These are phyloP conservation scores for Malacoraja senta DNA, from an alignment of 2,797 vertebrate genomes.

Conservation along the genomic window DNA sequence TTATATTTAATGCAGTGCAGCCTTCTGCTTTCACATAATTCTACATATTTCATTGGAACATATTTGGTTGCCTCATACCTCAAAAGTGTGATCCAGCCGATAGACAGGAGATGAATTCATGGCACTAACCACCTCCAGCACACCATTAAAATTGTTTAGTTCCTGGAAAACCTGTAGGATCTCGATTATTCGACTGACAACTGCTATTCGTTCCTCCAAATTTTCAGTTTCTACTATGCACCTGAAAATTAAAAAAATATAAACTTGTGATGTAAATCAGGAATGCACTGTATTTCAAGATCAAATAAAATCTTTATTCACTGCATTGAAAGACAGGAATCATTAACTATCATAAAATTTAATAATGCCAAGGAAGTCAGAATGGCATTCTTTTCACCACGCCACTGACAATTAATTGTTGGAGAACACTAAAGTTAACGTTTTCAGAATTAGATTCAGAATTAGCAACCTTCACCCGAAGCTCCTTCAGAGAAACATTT, in stretches of 20 bases:
- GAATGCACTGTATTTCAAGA: neutral
- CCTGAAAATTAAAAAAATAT: constrained; percentile 55
- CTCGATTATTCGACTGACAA: constrained; percentile 88
- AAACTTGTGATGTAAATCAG: constrained; percentile 24
- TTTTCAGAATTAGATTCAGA: neutral
- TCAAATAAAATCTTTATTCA: neutral
- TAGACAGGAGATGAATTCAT: constrained; percentile 97
- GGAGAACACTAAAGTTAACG: neutral
- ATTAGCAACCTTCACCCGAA: neutral
- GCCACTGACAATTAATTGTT: neutral
- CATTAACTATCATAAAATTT: neutral
- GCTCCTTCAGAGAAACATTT: neutral
- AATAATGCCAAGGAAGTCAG: neutral
- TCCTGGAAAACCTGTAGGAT: constrained; percentile 96
- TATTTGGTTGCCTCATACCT: constrained; percentile 59
- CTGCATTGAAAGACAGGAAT: neutral
- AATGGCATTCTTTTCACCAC: neutral
- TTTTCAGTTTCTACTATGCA: constrained; percentile 94
- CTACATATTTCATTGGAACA: neutral
- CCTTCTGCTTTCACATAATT: neutral
- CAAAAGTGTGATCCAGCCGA: constrained; percentile 90
- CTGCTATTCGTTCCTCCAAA: constrained; percentile 82
- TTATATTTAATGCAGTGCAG: neutral
- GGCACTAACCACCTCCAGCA: constrained; percentile 91
- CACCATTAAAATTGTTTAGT: constrained; percentile 93